Base-by-base conservation (phyloP, 1,140 invertebrate genomes). In the Ceratina calcarata region DNA sequence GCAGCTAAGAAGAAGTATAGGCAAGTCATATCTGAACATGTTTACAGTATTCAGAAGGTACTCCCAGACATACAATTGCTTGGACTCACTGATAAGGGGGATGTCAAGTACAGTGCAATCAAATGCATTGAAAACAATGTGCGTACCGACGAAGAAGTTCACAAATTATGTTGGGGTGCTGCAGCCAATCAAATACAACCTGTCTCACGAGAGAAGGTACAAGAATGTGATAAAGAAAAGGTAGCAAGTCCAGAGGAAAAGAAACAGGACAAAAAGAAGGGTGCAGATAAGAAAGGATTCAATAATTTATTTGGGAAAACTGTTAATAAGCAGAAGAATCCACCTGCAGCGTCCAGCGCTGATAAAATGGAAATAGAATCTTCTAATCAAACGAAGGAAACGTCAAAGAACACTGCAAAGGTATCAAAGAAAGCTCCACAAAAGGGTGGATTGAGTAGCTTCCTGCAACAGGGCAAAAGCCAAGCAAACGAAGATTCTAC, bases 41-140 rank as follows among this genome's bases (percentile, higher is more conserved):
- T 93, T 16, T 93, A 93, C 61, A 93, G 93, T 69, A 66, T 93
- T 15, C 93, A 93, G 75, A 93, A 91, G 81, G 64, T 82, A 18
- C 64, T 93, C 16, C 74, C 83, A 4, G 83, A 93, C 22, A 70
- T 93, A 45, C 83, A 91, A 71, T 51, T 90, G 2, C 86, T 93
- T 8, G 89, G 88, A 27, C 80, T 71, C 7, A 58, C 81, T 51
- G 91, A 84, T 15, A 73, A 89, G 66, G 90, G 89, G 15, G 88
- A 92, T 80, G n/a, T 88, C 12, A 85, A 77, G 70, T 92, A 86
- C 20, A 90, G 90, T 55, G 89, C 91, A 0, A 93, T 93, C 22
- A 91, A 91, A 78, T 90, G 88, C 32, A 83, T 90, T 45, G 83
- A 89, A 4, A 83, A 82, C 69, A 84, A 86, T n/a, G 18, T 89